Conservation (phyloP, 2,113 vertebrate genomes). For the Lichenostomus cassidix region DNA sequence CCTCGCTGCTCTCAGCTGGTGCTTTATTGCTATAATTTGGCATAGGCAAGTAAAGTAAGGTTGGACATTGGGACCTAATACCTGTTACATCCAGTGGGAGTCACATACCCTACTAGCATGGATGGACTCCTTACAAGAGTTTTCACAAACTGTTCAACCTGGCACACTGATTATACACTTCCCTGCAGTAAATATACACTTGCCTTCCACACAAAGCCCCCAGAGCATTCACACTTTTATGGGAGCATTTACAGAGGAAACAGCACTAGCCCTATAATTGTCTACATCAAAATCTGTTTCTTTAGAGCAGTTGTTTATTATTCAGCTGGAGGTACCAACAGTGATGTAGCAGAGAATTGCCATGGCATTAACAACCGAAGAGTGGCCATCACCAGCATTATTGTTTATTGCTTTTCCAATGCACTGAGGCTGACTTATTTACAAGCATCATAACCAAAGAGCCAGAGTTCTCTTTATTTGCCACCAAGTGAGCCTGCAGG, state of each 20-base stretch:
- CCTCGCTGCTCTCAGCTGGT: background rate
- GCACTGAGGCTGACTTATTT: background rate
- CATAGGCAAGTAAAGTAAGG: background rate
- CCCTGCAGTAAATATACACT: background rate
- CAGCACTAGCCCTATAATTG: background rate
- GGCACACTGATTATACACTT: background rate
- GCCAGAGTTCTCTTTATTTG: background rate
- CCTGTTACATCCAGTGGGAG: background rate
- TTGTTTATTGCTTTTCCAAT: background rate
- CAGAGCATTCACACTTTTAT: background rate
- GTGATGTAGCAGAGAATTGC: background rate
- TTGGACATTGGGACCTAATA: background rate
- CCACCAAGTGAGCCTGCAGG: background rate
- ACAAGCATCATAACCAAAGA: background rate
- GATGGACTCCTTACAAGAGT: background rate
- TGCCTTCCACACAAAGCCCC: background rate
- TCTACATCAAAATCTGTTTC: background rate
- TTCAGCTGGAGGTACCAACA: background rate
- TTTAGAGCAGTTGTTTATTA: slow-evolving; percentile 1
- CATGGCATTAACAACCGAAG: background rate
- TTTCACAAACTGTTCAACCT: background rate
- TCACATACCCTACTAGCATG: background rate
- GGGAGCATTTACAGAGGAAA: background rate
- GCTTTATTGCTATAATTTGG: background rate
- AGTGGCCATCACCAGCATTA: background rate